These are phyloP conservation scores for Dermatemys mawii DNA, from an alignment of 2,113 vertebrate genomes.

Conservation along the genomic window DNA sequence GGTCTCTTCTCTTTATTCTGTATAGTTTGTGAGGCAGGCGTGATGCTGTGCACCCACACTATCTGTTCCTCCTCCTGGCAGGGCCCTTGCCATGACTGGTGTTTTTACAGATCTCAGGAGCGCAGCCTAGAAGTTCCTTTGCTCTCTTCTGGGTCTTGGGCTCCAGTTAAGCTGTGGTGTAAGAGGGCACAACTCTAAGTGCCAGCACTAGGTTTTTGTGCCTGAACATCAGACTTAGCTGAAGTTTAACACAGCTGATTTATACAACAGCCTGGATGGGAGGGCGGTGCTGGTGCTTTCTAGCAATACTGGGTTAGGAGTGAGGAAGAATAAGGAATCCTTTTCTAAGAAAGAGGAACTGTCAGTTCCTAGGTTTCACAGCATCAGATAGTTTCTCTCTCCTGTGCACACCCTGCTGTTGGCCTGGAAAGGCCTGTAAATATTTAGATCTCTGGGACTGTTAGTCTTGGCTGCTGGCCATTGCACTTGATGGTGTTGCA, in stretches of 20 bases:
- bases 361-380: neutral
- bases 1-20: neutral
- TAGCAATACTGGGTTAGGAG: neutral
- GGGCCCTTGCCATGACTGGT: neutral
- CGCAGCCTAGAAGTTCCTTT: fast-evolving
- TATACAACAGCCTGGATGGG: neutral
- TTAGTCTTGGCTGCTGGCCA: constrained; percentile 33
- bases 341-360: neutral
- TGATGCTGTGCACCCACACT: fast-evolving
- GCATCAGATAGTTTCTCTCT: constrained; percentile 24
- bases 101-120: neutral
- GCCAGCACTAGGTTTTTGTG: neutral
- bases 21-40: fast-evolving
- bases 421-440: neutral
- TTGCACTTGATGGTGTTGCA: neutral
- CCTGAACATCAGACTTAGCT: neutral
- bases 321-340: neutral
- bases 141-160: fast-evolving
- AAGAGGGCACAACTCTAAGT: neutral
- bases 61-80: fast-evolving
- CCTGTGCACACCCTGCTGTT: neutral
- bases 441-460: constrained; percentile 43
- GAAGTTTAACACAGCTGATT: fast-evolving
- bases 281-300: neutral
- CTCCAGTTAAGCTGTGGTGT: neutral